phyloP scores from a whole-genome alignment of 2,888 invertebrate genomes.

The Nemotelus nigrinus region DNA sequence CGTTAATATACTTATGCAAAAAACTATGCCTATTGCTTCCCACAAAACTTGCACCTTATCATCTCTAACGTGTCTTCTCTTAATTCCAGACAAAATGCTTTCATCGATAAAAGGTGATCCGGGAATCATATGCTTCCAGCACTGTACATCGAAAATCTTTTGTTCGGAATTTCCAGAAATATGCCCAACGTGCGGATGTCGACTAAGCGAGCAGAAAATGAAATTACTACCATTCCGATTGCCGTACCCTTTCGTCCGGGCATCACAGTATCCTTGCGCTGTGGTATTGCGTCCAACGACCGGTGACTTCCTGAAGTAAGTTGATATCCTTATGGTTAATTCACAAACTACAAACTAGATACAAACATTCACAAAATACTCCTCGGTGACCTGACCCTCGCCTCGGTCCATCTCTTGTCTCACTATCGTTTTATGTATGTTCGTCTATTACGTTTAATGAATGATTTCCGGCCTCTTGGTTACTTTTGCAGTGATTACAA shows the following conservation, averaged over 20 bases:
- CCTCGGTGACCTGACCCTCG: not conserved
- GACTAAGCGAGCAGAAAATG: constrained; percentile 68
- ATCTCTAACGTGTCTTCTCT: constrained; percentile 1
- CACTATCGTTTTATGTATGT: not conserved
- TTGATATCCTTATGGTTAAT: constrained; percentile 52
- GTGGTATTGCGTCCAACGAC: constrained; percentile 87
- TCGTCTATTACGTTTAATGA: not conserved
- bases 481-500: constrained; percentile 75
- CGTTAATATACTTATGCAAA: too few relatives aligned
- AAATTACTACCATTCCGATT: constrained; percentile 82
- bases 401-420: not conserved
- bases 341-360: constrained; percentile 6
- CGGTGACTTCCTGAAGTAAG: constrained; percentile 88
- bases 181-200: constrained; percentile 81
- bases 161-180: constrained; percentile 79
- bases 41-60: too few relatives aligned
- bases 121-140: constrained; percentile 90
- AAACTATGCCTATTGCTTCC: too few relatives aligned
- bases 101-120: constrained; percentile 69
- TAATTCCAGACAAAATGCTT: constrained; percentile 53
- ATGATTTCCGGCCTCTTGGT: not conserved
- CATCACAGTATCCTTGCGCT: constrained; percentile 81
- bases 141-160: constrained; percentile 85
- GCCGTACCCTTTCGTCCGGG: constrained; percentile 87
- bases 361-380: not conserved